Base-by-base conservation (phyloP, 1,140 invertebrate genomes). In the Drosophila sp. region DNA sequence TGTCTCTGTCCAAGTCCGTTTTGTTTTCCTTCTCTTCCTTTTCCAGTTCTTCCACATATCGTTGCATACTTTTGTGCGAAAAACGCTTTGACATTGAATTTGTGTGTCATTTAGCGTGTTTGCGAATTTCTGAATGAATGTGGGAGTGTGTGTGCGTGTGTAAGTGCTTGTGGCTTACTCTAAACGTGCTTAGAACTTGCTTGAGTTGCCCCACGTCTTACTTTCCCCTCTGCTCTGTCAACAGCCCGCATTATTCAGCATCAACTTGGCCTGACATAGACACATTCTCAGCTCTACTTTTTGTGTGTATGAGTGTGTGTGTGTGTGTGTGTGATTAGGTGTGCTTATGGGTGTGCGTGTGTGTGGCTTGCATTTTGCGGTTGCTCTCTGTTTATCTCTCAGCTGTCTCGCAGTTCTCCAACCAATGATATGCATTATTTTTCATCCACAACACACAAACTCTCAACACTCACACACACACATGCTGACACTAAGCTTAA, bases 21-120 rank as follows among this genome's bases (percentile, higher is more conserved):
- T 27, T 11, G 11, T 11, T 18, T 4, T 38, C 48, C 41, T 43
- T 18, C 7, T 38, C 48, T 41, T 43, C 25, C 45, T 21, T 40
- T 40, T 34, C 14, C 25, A 34, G 11, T 43, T 58, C 25, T 14
- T 11, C 13, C 40, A 75, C 38, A 70, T 65, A 72, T 72, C 72
- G 36, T 73, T 21, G 69, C 29, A 72, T 66, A 72, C 70, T 76
- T 72, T 76, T 76, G 72, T 74, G 71, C 65, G 58, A 50, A 43
- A 43, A 74, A 62, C 66, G 58, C 76, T 72, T 78, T 78, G 73
- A 76, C 76, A 76, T 78, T 78, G 73, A 76, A 78, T 78, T 78
- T 78, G 66, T 71, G 67, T 76, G 73, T 43, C 73, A 76, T 78
- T 72, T 66, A 78, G 51, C 61, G 70, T 51, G 45, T 38, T 38